A percentile compares a stretch with the other conserved stretches of the same genome.
Evolutionary conservation across 1,140 invertebrate genomes (phyloP).

Genomic region (Euwallacea fornicatus): DNA sequence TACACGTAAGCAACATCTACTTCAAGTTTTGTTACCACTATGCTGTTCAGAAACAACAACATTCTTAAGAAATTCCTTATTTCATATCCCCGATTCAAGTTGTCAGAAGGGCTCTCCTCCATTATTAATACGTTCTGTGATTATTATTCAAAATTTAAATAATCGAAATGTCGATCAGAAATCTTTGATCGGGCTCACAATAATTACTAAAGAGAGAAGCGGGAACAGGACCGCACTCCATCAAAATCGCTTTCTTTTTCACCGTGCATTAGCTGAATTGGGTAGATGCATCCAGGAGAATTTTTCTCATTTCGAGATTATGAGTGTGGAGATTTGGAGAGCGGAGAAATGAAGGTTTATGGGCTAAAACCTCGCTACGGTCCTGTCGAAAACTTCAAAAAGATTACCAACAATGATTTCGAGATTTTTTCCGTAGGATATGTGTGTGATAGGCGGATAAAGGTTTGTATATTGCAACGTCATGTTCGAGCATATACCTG

Average conservation of each 20-base stretch:
- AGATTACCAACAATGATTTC: slow-evolving; percentile 36
- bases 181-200: slow-evolving; percentile 36
- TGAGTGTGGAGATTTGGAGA: background rate
- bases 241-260: background rate
- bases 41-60: no score
- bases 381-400: slow-evolving; percentile 1
- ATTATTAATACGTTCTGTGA: slow-evolving; percentile 40
- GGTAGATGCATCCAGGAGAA: background rate
- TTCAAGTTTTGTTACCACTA: no score
- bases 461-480: slow-evolving; percentile 24
- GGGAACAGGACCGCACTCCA: background rate
- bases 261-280: background rate
- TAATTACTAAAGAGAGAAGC: slow-evolving; percentile 11
- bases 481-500: slow-evolving; percentile 20
- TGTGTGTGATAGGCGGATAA: slow-evolving; percentile 35
- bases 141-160: slow-evolving; percentile 39
- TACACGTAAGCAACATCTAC: no score
- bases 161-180: slow-evolving; percentile 40
- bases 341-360: background rate
- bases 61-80: no score
- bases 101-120: slow-evolving; percentile 29
- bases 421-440: slow-evolving; percentile 26
- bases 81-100: background rate
- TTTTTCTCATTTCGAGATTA: no score
- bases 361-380: background rate